These are phyloP conservation scores for Capricornis sumatraensis DNA, from an alignment of 2,113 vertebrate species.

Conservation along the genomic window DNA sequence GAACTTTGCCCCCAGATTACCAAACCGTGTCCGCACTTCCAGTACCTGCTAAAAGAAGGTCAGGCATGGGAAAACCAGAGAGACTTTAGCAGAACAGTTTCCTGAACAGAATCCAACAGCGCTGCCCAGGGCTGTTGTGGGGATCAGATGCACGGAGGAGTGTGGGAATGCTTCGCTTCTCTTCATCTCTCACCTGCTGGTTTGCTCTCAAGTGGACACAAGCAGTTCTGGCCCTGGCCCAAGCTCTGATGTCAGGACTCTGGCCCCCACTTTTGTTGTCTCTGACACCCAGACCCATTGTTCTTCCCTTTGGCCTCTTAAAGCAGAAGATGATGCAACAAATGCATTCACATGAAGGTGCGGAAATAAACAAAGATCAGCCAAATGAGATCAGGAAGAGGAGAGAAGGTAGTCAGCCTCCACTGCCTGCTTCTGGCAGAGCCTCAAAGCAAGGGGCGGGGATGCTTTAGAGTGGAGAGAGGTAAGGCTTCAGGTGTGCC, in stretches of 20 bases:
- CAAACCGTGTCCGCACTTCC: neutral
- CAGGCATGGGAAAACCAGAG: neutral
- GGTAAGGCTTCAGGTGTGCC: neutral
- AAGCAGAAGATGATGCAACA: neutral
- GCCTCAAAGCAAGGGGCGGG: neutral
- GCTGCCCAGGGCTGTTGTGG: neutral
- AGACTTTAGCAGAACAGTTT: neutral
- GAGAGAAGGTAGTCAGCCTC: neutral
- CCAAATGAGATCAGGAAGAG: neutral
- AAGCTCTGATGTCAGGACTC: neutral
- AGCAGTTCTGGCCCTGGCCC: neutral
- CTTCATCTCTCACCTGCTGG: rapidly evolving
- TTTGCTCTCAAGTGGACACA: neutral
- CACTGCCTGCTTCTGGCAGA: neutral
- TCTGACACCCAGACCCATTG: neutral
- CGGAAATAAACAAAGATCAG: neutral
- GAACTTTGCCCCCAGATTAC: neutral
- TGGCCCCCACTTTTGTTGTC: neutral
- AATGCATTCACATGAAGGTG: neutral
- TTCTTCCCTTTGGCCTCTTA: neutral
- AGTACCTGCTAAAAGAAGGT: neutral
- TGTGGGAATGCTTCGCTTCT: neutral
- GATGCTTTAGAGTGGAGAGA: neutral
- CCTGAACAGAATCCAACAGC: neutral
- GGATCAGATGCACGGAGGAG: neutral